Conservation (phyloP, 2,113 vertebrate genomes). For the Campylomormyrus tamandua region DNA sequence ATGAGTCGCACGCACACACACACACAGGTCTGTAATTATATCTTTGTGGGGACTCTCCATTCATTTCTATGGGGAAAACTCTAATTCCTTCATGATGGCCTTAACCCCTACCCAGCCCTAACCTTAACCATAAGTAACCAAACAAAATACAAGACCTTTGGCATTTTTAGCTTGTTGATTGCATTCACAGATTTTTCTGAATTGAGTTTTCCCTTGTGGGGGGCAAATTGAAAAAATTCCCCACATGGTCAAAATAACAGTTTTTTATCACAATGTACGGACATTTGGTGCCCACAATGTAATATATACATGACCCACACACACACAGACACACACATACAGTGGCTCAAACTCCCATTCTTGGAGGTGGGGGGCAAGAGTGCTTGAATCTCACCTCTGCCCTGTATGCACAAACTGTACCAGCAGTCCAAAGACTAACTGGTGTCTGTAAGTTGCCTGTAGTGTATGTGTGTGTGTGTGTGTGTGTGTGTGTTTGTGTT, state of each 20-base stretch:
- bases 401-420: background rate
- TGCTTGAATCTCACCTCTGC: background rate
- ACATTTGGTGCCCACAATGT: background rate
- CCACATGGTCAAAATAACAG: background rate
- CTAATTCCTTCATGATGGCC: background rate
- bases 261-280: background rate
- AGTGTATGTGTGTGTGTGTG: background rate
- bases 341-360: background rate
- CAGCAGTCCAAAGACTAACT: background rate
- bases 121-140: background rate
- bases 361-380: background rate
- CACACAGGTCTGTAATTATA: background rate
- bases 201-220: background rate
- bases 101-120: background rate
- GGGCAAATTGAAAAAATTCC: background rate
- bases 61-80: background rate
- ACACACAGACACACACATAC: background rate
- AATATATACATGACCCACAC: too few species aligned
- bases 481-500: background rate
- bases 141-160: background rate
- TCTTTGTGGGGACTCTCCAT: background rate
- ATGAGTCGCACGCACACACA: background rate
- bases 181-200: background rate
- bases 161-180: background rate
- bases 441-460: background rate